Evolutionary conservation across 2,797 vertebrate genomes (phyloP).

Genomic region (Pseudomugil tenellus): DNA sequence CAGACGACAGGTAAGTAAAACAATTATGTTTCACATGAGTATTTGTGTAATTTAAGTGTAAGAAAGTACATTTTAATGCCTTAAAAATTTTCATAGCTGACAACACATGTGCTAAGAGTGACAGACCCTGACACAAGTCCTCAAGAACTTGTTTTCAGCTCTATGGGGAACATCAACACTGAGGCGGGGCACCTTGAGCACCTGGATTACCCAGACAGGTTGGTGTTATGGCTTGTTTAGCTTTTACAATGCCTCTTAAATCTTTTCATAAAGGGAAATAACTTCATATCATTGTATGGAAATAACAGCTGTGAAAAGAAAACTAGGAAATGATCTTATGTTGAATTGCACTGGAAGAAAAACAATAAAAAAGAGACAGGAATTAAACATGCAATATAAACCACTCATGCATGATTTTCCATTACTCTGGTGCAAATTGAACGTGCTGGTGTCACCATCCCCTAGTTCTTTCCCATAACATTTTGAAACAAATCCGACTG

Average conservation of each 20-base stretch:
- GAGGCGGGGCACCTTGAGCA: constrained; percentile 88
- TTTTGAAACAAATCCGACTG: background rate
- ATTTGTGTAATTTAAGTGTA: background rate
- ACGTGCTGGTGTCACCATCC: background rate
- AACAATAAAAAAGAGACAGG: background rate
- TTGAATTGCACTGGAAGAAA: background rate
- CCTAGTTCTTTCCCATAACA: background rate
- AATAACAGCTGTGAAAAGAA: background rate
- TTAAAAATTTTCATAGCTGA: constrained; percentile 63
- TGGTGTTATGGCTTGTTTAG: constrained; percentile 11
- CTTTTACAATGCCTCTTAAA: constrained; percentile 2
- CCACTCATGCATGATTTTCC: background rate
- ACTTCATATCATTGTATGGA: background rate
- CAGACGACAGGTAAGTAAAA: constrained; percentile 76
- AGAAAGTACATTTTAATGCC: constrained; percentile 3
- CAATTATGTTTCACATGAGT: background rate
- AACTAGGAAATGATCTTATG: background rate
- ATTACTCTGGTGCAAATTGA: background rate
- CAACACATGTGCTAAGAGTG: constrained; percentile 79
- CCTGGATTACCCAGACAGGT: constrained; percentile 78
- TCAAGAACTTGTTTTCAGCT: constrained; percentile 81
- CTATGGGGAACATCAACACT: constrained; percentile 84
- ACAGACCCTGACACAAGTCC: constrained; percentile 86
- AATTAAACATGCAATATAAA: background rate
- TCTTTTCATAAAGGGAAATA: background rate